phyloP scores from a whole-genome alignment of 2,888 invertebrate genomes.

The Drosophila flavopinicola region DNA sequence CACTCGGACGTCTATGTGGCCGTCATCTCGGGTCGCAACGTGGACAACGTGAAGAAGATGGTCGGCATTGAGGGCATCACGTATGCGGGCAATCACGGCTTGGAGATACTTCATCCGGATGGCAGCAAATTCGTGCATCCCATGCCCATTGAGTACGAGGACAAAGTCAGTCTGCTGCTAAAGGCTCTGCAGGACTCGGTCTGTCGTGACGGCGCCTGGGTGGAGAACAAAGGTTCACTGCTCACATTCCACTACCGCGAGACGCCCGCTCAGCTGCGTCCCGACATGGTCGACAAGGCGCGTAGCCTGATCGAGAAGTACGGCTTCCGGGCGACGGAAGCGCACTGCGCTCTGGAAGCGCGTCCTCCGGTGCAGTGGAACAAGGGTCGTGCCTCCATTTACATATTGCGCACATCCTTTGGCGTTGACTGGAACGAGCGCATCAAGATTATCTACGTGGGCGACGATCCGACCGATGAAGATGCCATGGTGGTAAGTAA shows the following conservation, averaged over 20 bases:
- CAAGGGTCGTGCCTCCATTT: slow-evolving; percentile 94
- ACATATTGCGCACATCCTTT: slow-evolving; percentile 94
- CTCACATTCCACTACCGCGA: slow-evolving; percentile 95
- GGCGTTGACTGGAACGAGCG: slow-evolving; percentile 96
- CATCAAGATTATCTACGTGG: slow-evolving; percentile 94
- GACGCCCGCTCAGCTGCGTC: slow-evolving; percentile 89
- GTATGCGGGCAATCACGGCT: slow-evolving; percentile 94
- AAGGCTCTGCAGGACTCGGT: slow-evolving; percentile 93
- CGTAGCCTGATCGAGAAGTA: slow-evolving; percentile 89
- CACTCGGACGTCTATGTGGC: slow-evolving; percentile 94
- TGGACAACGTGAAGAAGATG: slow-evolving; percentile 95
- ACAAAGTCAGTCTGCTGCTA: slow-evolving; percentile 90
- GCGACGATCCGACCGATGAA: slow-evolving; percentile 95
- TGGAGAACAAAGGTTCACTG: slow-evolving; percentile 94
- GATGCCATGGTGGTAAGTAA: slow-evolving; percentile 93
- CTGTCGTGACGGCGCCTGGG: slow-evolving; percentile 95
- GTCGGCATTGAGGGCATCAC: slow-evolving; percentile 96
- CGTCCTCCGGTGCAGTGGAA: slow-evolving; percentile 96
- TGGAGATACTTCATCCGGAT: slow-evolving; percentile 95
- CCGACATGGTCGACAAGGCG: slow-evolving; percentile 89
- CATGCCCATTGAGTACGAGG: slow-evolving; percentile 93
- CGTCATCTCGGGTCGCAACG: slow-evolving; percentile 93
- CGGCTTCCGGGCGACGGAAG: slow-evolving; percentile 91
- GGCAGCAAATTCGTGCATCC: slow-evolving; percentile 96
- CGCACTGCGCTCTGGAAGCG: slow-evolving; percentile 95